Evolutionary conservation across 2,113 vertebrate species (phyloP).

Genomic region (Rhinolophus sinicus): DNA sequence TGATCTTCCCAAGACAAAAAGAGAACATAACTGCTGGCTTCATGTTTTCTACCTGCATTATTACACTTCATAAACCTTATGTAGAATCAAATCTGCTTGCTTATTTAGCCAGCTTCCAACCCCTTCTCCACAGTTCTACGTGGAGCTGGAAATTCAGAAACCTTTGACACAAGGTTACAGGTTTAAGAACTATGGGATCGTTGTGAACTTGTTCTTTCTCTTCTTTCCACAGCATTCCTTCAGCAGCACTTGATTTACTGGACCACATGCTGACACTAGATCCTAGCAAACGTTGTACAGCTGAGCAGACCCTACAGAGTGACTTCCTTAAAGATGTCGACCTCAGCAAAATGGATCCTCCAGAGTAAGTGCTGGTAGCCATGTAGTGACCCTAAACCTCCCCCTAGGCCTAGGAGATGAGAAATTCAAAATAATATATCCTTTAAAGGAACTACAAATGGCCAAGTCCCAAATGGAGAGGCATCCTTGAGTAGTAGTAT

Average conservation of each 20-base stretch:
- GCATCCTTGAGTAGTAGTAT: conserved; percentile 14
- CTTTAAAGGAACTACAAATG: conserved; percentile 25
- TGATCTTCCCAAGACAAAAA: conserved; percentile 14
- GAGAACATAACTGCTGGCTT: conserved; percentile 10
- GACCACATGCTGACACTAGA: conserved; percentile 99
- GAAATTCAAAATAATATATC: conserved; percentile 24
- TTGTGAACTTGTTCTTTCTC: not conserved
- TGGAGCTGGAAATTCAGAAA: conserved; percentile 36
- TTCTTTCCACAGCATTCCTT: conserved; percentile 88
- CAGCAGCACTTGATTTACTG: conserved; percentile 93
- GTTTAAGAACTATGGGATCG: not conserved
- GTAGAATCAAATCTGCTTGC: not conserved
- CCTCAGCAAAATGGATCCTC: conserved; percentile 96
- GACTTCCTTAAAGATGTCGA: conserved; percentile 96
- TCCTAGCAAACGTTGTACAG: conserved; percentile 95
- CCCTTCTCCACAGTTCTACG: conserved; percentile 17
- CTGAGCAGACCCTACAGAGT: conserved; percentile 94
- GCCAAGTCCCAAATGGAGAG: not conserved
- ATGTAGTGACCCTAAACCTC: not conserved
- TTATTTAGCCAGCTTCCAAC: not conserved
- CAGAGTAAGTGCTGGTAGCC: conserved; percentile 91
- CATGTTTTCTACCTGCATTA: not conserved
- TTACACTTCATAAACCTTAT: conserved; percentile 27
- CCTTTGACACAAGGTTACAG: not conserved
- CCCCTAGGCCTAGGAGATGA: not conserved